Conservation (phyloP, 1,140 invertebrate species). For the Adelges cooleyi region DNA sequence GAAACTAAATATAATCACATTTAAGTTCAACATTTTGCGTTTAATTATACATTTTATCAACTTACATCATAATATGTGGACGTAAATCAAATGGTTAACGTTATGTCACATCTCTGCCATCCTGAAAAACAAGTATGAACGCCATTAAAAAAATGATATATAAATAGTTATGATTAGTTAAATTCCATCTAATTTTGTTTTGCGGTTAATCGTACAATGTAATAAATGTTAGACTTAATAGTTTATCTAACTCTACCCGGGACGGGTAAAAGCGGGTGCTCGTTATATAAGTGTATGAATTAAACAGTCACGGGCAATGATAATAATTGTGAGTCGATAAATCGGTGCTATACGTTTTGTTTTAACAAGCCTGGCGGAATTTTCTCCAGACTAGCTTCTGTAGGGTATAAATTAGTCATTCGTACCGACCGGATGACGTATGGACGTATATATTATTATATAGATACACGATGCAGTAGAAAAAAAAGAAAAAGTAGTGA, state of each 20-base stretch:
- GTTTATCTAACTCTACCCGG: background rate
- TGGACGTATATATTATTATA: too few relatives aligned
- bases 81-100: background rate
- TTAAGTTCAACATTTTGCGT: too few relatives aligned
- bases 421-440: too few relatives aligned
- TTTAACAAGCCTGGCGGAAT: too few relatives aligned
- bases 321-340: background rate
- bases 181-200: background rate
- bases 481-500: slow-evolving; percentile 10
- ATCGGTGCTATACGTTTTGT: too few relatives aligned
- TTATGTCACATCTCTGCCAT: slow-evolving; percentile 14
- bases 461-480: background rate
- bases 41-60: too few relatives aligned
- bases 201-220: too few relatives aligned
- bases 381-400: too few relatives aligned
- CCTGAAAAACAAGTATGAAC: slow-evolving; percentile 18
- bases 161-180: background rate
- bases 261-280: background rate
- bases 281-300: background rate
- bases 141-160: background rate
- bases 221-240: too few relatives aligned
- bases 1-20: too few relatives aligned
- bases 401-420: too few relatives aligned
- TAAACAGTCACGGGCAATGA: background rate
- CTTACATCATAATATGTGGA: slow-evolving; percentile 26